Evolutionary conservation across 1,140 invertebrate genomes (phyloP), one percentile per base, ranked within the genome.

Genomic region (Sinella curviseta): DNA sequence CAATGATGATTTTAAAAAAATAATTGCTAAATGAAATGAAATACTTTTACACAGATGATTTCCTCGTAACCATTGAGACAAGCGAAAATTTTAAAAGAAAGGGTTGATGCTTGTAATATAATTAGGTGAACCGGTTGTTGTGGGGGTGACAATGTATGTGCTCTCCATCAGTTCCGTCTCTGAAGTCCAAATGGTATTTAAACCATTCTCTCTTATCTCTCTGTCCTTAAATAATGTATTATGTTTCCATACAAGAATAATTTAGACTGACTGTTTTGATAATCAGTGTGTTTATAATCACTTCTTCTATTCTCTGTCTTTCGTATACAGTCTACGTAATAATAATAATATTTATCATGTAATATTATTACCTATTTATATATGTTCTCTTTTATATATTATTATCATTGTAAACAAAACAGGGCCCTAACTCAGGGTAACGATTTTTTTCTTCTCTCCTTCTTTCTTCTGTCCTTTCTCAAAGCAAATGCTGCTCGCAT

Each of bases 81-180:
- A 65, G 20, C 8, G 20, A 48, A 48, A 60, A 60, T 60, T 26
- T 33, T n/a, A n/a, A n/a, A 17, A 70, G 24, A 24, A 70, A 70
- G 30, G 28, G 8, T 70, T 70, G 31, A 70, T 70, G 31, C 3
- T 70, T 70, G 26, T 70, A 70, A 70, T 75, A 70, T 75, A 54
- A 75, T 75, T 93, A 95, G 95, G 94, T 93, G 92, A 93, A 87
- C 94, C 96, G 86, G 95, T 97, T 89, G 94, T 95, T 89, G 95
- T 97, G 86, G 95, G 95, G 88, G 95, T 98, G 90, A 97, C 96
- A 89, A 97, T 97, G 94, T 96, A 95, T 91, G 94, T 98, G 89
- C 94, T 97, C 89, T 96, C 94, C 92, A 97, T 98, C 91, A 96
- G 94, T 91, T 97, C 96, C 88, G 94, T 98, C 88, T 97, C 96